A percentile compares a stretch with the other conserved stretches of the same genome.
Conservation (phyloP, 2,888 invertebrate species). For the Tachina fera region DNA sequence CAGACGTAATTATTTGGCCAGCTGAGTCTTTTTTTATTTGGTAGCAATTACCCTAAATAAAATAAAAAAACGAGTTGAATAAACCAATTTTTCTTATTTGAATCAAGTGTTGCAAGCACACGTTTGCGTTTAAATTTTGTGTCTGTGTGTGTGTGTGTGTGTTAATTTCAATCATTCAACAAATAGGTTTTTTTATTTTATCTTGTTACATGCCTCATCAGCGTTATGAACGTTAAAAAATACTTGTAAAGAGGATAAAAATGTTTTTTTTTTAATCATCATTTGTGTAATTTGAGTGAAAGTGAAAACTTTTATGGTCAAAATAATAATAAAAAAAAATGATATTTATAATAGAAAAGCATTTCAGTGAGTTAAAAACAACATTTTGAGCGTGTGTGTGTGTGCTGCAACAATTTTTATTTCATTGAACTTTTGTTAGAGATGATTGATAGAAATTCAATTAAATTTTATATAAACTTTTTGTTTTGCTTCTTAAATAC, state of each 20-base stretch:
- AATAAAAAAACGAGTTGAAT: constrained; percentile 31
- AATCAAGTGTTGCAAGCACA: constrained; percentile 1
- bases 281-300: constrained; percentile 58
- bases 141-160: no score
- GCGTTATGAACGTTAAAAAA: constrained; percentile 14
- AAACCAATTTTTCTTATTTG: constrained; percentile 28
- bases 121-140: neutral
- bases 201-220: constrained; percentile 39
- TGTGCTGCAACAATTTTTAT: constrained; percentile 53
- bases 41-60: neutral
- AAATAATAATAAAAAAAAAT: neutral
- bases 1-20: constrained; percentile 5
- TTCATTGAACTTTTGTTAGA: constrained; percentile 66
- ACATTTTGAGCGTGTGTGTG: constrained; percentile 1
- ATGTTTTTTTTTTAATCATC: neutral
- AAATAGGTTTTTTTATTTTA: constrained; percentile 10
- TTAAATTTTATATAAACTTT: constrained; percentile 48
- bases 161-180: constrained; percentile 38
- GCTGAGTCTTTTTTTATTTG: constrained; percentile 6
- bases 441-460: constrained; percentile 62
- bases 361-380: constrained; percentile 20
- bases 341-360: neutral
- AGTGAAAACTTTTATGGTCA: constrained; percentile 65
- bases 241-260: neutral
- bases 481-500: neutral